Evolutionary conservation across 37 sponge, comb jelly and placozoan species (phyloP), one percentile per base, ranked within the genome.

Genomic region (Crambe crambe): DNA sequence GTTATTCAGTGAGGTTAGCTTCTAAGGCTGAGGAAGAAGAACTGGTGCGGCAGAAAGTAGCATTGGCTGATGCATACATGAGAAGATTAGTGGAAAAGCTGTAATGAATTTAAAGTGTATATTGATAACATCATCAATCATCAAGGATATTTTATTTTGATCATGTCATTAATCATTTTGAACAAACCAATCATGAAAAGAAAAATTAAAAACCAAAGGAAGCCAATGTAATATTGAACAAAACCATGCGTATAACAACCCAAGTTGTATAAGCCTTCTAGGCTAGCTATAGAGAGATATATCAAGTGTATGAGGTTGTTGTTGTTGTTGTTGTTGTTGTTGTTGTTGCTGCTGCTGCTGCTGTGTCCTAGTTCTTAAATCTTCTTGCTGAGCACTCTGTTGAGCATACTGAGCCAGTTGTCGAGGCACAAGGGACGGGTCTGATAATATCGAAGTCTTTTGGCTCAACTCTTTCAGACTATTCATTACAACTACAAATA

Each of bases 401-500:
- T 72, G 63, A 38, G 78, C 88, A 42, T 77, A 81, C 73, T 92
- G 80, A 18, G 75, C 62, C 22, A 92, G 68, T 68, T 92, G 85
- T 4, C 84, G 85, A 17, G 92, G 92, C 0, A 92, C 85, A 69
- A 84, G 91, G 18, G 77, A 62, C 0, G 96, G 96, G 56, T 95
- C 87, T 15, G 96, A 70, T 17, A 95, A 85, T 37, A 95, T 92
- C 22, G 86, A 74, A 3, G 96, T 95, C 58, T 78, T 79, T 42
- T 72, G 51, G 71, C 96, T 91, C 62, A 95, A 60, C 81, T 95
- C 81, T 12, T 80, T 36, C 42, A 95, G 76, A 12, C 89, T 81
- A 47, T 72, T 65, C 89, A 92, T 67, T 23, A 87, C 96, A 88
- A 81, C 96, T 95, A 56, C 29, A 66, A 23, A 41, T 23, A 22